Percentiles rank a stretch among this genome's conserved stretches.
phyloP scores from a whole-genome alignment of 1,140 invertebrate genomes.

The Drosophila watanabei region DNA sequence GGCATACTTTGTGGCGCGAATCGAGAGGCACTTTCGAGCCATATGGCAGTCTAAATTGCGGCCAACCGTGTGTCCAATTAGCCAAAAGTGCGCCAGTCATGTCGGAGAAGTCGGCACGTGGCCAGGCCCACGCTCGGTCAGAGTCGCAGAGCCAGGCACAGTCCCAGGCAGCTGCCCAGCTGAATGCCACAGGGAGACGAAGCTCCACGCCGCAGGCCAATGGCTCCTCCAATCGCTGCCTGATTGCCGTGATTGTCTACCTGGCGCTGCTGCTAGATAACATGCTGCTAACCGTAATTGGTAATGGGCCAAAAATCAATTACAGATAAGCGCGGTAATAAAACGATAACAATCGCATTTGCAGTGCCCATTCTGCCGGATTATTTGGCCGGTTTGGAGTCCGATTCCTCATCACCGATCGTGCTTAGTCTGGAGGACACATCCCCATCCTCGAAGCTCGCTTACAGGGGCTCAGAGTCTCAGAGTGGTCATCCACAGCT shows the following conservation, averaged over 20 bases:
- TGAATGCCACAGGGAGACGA: conserved; percentile 59
- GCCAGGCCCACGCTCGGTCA: conserved; percentile 15
- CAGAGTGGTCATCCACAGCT: conserved; percentile 38
- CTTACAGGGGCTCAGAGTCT: conserved; percentile 36
- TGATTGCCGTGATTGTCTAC: conserved; percentile 88
- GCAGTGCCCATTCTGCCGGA: conserved; percentile 95
- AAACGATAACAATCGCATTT: conserved; percentile 16
- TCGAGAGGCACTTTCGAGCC: conserved; percentile 20
- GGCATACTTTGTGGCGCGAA: conserved; percentile 70
- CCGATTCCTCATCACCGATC: conserved; percentile 11
- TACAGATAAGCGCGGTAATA: conserved; percentile 16
- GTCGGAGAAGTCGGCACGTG: conserved; percentile 54
- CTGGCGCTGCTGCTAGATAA: conserved; percentile 91
- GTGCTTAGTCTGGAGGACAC: conserved; percentile 23
- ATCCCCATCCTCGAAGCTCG: conserved; percentile 31
- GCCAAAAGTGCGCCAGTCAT: conserved; percentile 28
- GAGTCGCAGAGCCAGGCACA: conserved; percentile 12
- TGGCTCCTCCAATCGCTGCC: conserved; percentile 64
- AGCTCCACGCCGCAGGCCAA: conserved; percentile 51
- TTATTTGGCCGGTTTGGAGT: conserved; percentile 89
- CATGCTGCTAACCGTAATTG: conserved; percentile 91
- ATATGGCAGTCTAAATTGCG: conserved; percentile 67
- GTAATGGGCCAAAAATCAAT: conserved; percentile 85
- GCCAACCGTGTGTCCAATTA: conserved; percentile 44
- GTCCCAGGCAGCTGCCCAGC: conserved; percentile 48